These are phyloP conservation scores for Lophius americanus DNA, from an alignment of 2,797 vertebrate genomes.

Conservation along the genomic window DNA sequence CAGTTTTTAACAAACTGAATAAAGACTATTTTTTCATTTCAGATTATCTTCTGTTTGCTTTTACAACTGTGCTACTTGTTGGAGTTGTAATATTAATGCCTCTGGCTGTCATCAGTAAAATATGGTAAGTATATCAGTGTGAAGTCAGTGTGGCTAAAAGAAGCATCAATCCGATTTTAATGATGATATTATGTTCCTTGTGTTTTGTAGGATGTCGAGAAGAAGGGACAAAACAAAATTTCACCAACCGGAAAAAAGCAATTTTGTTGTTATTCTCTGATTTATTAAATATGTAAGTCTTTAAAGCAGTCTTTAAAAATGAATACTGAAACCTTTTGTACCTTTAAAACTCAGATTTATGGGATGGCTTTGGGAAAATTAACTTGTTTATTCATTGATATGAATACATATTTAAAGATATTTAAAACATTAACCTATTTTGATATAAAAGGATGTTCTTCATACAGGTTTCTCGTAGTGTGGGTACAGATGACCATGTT, in stretches of 20 bases:
- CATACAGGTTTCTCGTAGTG: neutral
- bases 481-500: neutral
- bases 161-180: neutral
- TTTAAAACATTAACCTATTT: no score
- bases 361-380: neutral
- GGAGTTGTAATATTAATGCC: conserved; percentile 79
- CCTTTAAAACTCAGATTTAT: neutral
- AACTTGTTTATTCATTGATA: neutral
- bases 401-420: no score
- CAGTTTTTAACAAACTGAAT: neutral
- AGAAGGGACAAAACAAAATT: conserved; percentile 50
- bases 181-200: conserved; percentile 9
- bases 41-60: conserved; percentile 78
- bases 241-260: conserved; percentile 54
- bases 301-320: neutral
- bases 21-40: conserved; percentile 33
- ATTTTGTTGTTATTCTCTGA: conserved; percentile 44
- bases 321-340: neutral
- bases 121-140: conserved; percentile 81
- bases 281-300: neutral
- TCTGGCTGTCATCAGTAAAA: conserved; percentile 80
- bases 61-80: conserved; percentile 77
- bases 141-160: neutral
- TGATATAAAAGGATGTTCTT: neutral
- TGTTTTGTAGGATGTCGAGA: conserved; percentile 57